A percentile compares a stretch with the other conserved stretches of the same genome.
Evolutionary conservation across 2,113 vertebrate genomes (phyloP).

Genomic region (Eurypyga helias): DNA sequence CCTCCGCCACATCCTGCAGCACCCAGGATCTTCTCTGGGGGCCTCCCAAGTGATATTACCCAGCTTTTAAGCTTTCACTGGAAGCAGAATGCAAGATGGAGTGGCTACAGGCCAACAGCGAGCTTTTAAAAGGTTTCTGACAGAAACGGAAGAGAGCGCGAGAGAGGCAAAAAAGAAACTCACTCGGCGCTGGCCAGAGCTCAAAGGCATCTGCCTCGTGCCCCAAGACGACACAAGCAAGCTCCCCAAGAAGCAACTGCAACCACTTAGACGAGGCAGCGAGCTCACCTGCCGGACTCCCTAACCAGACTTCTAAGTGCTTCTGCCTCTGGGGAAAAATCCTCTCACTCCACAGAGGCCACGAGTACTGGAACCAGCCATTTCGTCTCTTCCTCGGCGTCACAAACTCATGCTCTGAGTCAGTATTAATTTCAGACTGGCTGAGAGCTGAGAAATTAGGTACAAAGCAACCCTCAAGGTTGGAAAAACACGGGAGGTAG

Average conservation of each 20-base stretch:
- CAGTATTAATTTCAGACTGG: neutral
- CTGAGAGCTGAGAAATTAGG: neutral
- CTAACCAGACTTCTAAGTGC: neutral
- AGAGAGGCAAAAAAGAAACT: neutral
- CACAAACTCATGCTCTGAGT: neutral
- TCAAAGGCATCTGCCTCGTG: neutral
- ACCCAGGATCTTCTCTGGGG: constrained; percentile 2
- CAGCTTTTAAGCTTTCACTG: neutral
- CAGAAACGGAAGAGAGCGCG: neutral
- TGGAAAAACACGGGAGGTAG: neutral
- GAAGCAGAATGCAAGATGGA: neutral
- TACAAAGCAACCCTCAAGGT: neutral
- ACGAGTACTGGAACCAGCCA: neutral
- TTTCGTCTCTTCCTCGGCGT: neutral
- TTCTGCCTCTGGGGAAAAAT: neutral
- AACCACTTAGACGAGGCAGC: neutral
- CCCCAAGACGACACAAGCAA: neutral
- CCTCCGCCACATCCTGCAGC: neutral
- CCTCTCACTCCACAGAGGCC: neutral
- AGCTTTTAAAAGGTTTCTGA: constrained; percentile 12
- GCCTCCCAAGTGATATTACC: neutral
- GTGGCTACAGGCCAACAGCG: neutral
- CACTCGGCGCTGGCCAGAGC: neutral
- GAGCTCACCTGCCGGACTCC: neutral
- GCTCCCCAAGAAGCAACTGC: neutral